These are phyloP conservation scores for Dugesia japonica DNA, from an alignment of 2,888 invertebrate species.

Conservation along the genomic window DNA sequence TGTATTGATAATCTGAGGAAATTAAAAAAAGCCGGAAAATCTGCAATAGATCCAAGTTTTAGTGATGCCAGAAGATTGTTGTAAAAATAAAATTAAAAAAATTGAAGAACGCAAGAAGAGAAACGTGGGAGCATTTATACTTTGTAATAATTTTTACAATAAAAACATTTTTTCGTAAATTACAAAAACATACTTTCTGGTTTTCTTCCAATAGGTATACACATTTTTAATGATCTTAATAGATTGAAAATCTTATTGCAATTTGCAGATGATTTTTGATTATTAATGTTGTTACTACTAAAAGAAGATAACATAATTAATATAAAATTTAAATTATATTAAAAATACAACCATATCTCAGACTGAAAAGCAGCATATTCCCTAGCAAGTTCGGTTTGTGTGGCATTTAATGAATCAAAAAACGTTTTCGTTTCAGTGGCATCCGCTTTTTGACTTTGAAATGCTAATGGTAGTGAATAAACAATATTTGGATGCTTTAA, in stretches of 20 bases:
- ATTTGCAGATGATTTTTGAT: neutral
- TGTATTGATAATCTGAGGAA: too few relatives aligned
- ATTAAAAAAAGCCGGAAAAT: too few relatives aligned
- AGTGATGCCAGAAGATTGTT: too few relatives aligned
- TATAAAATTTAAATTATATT: too few relatives aligned
- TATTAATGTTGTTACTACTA: neutral
- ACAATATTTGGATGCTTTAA: conserved; percentile 27
- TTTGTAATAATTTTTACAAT: too few relatives aligned
- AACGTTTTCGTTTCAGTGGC: neutral
- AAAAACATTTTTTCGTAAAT: neutral
- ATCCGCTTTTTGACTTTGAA: neutral
- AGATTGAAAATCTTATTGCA: neutral
- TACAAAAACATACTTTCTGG: neutral
- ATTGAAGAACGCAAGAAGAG: too few relatives aligned
- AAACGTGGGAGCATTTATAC: too few relatives aligned
- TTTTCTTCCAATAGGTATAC: neutral
- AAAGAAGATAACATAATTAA: too few relatives aligned
- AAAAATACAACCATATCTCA: neutral
- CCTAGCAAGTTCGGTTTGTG: neutral
- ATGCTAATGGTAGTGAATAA: neutral
- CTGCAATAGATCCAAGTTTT: too few relatives aligned
- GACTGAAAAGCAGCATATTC: conserved; percentile 1
- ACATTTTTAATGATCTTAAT: neutral
- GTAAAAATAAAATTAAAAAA: too few relatives aligned
- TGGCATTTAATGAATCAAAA: neutral